These are phyloP conservation scores for Mixornis gularis DNA, from an alignment of 2,113 vertebrate genomes.

Conservation along the genomic window DNA sequence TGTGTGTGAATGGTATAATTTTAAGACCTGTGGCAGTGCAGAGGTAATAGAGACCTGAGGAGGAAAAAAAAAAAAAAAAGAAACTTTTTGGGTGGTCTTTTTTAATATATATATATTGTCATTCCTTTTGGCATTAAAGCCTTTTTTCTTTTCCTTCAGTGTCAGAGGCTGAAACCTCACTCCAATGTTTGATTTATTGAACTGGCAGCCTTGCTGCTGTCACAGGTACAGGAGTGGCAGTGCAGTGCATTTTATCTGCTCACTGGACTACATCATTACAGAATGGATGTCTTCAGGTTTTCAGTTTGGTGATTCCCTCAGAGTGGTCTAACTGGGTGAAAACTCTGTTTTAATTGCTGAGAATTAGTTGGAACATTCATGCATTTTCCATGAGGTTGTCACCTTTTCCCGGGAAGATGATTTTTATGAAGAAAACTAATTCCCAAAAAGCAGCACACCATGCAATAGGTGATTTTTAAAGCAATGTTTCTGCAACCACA, in stretches of 20 bases:
- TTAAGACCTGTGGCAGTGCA: neutral
- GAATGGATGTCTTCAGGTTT: neutral
- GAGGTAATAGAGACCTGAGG: neutral
- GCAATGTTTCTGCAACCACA: neutral
- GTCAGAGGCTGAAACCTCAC: neutral
- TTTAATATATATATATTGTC: neutral
- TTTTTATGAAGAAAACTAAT: neutral
- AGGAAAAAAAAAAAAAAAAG: neutral
- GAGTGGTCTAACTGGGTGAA: neutral
- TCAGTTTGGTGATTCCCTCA: slow-evolving; percentile 7
- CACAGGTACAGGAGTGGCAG: neutral
- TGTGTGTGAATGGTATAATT: neutral
- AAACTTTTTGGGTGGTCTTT: neutral
- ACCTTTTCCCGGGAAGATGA: fast-evolving
- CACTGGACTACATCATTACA: neutral
- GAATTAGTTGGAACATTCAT: neutral
- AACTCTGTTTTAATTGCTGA: slow-evolving; percentile 26
- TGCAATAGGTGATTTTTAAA: neutral
- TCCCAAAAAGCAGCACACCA: fast-evolving
- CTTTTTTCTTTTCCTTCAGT: neutral
- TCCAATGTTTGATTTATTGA: neutral
- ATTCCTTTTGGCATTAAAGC: neutral
- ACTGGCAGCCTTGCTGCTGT: neutral
- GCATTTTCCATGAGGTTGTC: neutral
- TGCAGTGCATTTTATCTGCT: neutral